Percentiles rank a stretch among this genome's conserved stretches.
phyloP scores from a whole-genome alignment of 2,888 invertebrate genomes.

The Cephonodes hylas region DNA sequence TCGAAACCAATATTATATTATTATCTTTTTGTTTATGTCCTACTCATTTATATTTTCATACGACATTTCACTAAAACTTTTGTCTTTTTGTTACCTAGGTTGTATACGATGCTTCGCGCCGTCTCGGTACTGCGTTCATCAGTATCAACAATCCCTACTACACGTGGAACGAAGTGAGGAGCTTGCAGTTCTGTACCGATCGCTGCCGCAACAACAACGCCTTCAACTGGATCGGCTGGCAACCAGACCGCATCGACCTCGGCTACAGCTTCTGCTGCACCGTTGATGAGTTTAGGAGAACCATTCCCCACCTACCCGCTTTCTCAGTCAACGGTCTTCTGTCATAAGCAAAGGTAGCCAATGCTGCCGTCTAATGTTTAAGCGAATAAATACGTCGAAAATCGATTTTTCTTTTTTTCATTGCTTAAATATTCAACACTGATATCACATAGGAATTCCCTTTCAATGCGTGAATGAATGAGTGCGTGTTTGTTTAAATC shows the following conservation, averaged over 20 bases:
- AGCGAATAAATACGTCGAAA: no score
- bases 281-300: slow-evolving; percentile 78
- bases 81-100: slow-evolving; percentile 55
- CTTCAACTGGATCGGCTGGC: slow-evolving; percentile 82
- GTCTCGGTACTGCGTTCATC: slow-evolving; percentile 81
- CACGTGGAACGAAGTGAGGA: slow-evolving; percentile 55
- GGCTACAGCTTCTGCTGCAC: slow-evolving; percentile 84
- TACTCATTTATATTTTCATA: no score
- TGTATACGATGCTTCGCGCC: slow-evolving; percentile 72
- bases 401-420: no score
- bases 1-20: no score
- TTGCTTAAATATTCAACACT: no score
- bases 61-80: background rate
- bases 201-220: slow-evolving; percentile 77
- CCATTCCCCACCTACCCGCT: slow-evolving; percentile 75
- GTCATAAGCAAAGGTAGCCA: slow-evolving; percentile 21
- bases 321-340: slow-evolving; percentile 70
- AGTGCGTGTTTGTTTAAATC: no score
- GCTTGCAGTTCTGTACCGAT: slow-evolving; percentile 75
- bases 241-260: slow-evolving; percentile 65
- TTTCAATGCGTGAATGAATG: no score
- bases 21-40: no score
- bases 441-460: no score
- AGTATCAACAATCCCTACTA: slow-evolving; percentile 84
- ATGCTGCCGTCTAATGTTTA: no score